Evolutionary conservation across 2,888 invertebrate genomes (phyloP), one percentile per base, ranked within the genome.

Genomic region (Spodoptera littoralis): DNA sequence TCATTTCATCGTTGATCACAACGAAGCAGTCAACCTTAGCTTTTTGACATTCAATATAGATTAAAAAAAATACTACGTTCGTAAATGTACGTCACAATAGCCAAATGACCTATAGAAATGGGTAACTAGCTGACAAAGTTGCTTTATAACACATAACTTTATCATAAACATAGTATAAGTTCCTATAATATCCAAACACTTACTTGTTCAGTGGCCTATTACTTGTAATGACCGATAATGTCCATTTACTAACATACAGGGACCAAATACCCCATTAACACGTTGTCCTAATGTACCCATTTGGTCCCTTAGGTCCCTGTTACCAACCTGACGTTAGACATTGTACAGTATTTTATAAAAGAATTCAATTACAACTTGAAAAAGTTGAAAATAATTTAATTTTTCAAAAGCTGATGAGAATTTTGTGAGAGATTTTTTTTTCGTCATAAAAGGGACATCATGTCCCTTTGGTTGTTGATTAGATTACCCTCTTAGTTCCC

Each of bases 321-420:
- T 44, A 22, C 22, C 46, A 51, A 57, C 13, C 43, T 36, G 11
- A 9, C 41, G 3, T 36, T 11, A 44, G 24, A 65, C 43, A 46
- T 49, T 50, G 43, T 43, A 53, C 8, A 24, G 42, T 65, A 30
- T 51, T n/a, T 22, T n/a, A 5, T 12, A n/a, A 51, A 36, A 36
- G 36, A 66, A 69, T 8, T 48, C 46, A 58, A 55, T 66, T 55
- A 50, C 42, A 18, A 47, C 9, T 43, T 66, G 50, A 73, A 70
- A 53, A 69, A 55, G 30, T 43, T 53, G 22, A 52, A 56, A 44
- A 13, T 53, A 70, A 70, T 73, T 46, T 9, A 52, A 65, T 59
- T 55, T 59, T 13, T 73, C 47, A 54, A 51, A 43, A 36, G 18
- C 45, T 52, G 55, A 54, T 53, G n/a, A 55, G 11, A 59, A 44